Percentiles rank a stretch among this genome's conserved stretches.
Conservation (phyloP, 23 tunicate species). For the Oikopleura dioica region DNA sequence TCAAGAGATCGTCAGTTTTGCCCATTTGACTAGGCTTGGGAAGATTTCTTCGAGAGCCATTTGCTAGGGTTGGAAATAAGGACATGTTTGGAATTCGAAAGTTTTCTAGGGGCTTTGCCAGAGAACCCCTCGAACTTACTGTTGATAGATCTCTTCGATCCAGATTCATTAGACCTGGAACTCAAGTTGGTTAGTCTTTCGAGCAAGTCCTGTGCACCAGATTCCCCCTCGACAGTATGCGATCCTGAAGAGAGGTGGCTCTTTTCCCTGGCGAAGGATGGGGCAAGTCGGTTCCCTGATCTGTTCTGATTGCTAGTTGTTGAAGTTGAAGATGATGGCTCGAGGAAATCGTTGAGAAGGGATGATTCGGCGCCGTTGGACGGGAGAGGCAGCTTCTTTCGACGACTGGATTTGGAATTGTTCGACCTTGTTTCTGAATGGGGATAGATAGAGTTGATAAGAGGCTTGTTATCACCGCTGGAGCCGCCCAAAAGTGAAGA, state of each 20-base stretch:
- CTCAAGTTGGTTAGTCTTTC: background rate
- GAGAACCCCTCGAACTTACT: too few relatives aligned
- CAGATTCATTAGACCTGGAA: background rate
- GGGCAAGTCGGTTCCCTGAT: background rate
- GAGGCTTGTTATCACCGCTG: too few relatives aligned
- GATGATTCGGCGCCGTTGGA: background rate
- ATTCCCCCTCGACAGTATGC: background rate
- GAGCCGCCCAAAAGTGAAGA: too few relatives aligned
- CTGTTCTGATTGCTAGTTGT: too few relatives aligned
- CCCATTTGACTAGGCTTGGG: conserved; percentile 3
- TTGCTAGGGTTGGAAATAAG: too few relatives aligned
- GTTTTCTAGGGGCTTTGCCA: too few relatives aligned
- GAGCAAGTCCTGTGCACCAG: background rate
- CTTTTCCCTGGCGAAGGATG: background rate
- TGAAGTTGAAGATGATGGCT: too few relatives aligned
- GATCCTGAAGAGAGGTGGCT: background rate
- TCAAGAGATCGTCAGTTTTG: background rate
- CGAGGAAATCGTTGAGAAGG: too few relatives aligned
- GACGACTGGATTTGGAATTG: background rate
- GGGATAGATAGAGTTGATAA: too few relatives aligned
- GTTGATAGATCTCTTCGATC: background rate
- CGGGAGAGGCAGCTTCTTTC: background rate
- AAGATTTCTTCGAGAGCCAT: background rate
- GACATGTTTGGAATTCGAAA: too few relatives aligned
- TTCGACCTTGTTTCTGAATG: background rate